Percentiles rank a stretch among this genome's conserved stretches.
Conservation (phyloP, 1,140 invertebrate species). For the Eubasilissa regina region DNA sequence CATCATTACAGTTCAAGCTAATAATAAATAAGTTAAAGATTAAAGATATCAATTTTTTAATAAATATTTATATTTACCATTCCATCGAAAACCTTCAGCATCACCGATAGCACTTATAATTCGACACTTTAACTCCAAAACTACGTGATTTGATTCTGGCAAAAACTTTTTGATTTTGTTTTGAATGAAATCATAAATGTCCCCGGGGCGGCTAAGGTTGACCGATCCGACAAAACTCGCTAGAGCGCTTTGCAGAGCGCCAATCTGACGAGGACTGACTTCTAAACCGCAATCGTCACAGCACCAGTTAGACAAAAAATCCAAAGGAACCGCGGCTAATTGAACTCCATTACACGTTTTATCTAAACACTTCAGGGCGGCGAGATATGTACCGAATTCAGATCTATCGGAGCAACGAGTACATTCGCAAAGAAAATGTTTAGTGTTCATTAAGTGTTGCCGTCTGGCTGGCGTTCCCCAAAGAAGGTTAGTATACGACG, state of each 20-base stretch:
- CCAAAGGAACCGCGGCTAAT: constrained; percentile 69
- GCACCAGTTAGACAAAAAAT: constrained; percentile 66
- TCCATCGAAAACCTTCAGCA: constrained; percentile 65
- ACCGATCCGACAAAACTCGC: constrained; percentile 68
- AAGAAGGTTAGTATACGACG: constrained; percentile 80
- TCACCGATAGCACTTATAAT: constrained; percentile 67
- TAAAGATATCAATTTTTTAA: not conserved
- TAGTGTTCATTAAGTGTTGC: constrained; percentile 78
- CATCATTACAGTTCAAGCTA: no score
- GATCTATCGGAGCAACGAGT: constrained; percentile 80
- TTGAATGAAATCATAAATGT: constrained; percentile 70
- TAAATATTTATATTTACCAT: constrained; percentile 61
- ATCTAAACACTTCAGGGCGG: constrained; percentile 71
- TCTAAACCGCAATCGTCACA: constrained; percentile 70
- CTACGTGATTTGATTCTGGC: constrained; percentile 72
- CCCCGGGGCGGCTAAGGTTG: constrained; percentile 65
- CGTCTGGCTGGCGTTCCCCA: constrained; percentile 81
- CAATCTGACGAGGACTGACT: constrained; percentile 67
- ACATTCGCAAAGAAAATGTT: constrained; percentile 84
- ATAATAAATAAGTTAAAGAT: no score
- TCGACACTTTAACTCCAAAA: constrained; percentile 70
- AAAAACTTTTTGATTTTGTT: constrained; percentile 67
- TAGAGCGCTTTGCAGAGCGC: constrained; percentile 66
- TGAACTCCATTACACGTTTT: constrained; percentile 66
- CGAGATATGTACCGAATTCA: constrained; percentile 72